Conservation (phyloP, 2,113 vertebrate species). For the Mormyrus iriodes region DNA sequence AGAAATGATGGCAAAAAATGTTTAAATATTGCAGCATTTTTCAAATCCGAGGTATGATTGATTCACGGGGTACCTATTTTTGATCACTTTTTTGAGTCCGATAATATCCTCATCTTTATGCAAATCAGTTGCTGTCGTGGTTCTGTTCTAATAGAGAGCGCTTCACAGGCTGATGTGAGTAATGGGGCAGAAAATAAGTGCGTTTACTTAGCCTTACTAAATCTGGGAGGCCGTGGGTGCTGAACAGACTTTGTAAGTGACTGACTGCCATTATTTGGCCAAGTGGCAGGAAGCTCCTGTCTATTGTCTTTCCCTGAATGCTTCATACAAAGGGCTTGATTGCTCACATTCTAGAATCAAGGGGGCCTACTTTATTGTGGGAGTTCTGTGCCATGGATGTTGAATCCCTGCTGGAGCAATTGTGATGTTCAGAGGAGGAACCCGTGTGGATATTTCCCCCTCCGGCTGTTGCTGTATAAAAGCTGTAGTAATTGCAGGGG, state of each 20-base stretch:
- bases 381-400: background rate
- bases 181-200: background rate
- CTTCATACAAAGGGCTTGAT: slow-evolving; percentile 5
- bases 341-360: background rate
- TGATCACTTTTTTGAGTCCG: background rate
- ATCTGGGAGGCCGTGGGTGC: slow-evolving; percentile 6
- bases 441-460: background rate
- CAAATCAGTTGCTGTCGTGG: background rate
- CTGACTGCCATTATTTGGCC: slow-evolving; percentile 8
- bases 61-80: background rate
- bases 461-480: background rate
- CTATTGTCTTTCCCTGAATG: background rate
- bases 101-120: background rate
- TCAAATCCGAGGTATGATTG: background rate
- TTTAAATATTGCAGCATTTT: background rate
- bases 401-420: background rate
- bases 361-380: background rate
- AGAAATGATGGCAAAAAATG: background rate
- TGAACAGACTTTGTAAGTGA: background rate
- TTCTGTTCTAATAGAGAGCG: background rate
- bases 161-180: background rate
- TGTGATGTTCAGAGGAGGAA: too few relatives aligned
- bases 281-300: slow-evolving; percentile 2
- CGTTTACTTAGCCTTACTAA: background rate
- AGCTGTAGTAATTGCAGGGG: background rate